A percentile compares a stretch with the other conserved stretches of the same genome.
These are phyloP conservation scores for Ammospiza nelsoni DNA, from an alignment of 2,113 vertebrate genomes.

Conservation along the genomic window DNA sequence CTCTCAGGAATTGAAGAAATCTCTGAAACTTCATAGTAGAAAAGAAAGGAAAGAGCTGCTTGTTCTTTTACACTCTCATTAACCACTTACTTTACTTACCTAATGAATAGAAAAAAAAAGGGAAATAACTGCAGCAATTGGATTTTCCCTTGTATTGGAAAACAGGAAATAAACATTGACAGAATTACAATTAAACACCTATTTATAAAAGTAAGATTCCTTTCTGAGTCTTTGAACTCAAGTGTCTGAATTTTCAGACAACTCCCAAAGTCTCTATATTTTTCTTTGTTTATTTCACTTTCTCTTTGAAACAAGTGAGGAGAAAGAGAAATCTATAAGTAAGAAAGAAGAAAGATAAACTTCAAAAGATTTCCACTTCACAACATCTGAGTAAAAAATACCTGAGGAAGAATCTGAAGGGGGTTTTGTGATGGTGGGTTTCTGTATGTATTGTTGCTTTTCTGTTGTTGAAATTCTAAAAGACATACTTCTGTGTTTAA, in stretches of 20 bases:
- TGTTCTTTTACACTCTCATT: not conserved
- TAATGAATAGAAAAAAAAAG: not conserved
- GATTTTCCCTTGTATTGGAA: not conserved
- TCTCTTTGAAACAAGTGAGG: conserved; percentile 11
- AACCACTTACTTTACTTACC: not conserved
- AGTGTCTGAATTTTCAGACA: not conserved
- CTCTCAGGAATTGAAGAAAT: not conserved
- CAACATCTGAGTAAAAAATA: not conserved
- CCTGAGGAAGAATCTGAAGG: not conserved
- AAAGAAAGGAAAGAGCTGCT: not conserved
- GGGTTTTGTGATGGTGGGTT: not conserved
- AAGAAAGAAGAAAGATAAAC: not conserved
- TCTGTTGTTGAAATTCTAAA: not conserved
- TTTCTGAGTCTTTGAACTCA: not conserved
- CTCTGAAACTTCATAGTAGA: not conserved
- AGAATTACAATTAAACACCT: not conserved
- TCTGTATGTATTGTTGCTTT: not conserved
- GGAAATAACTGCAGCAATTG: not conserved
- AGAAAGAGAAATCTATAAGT: not conserved
- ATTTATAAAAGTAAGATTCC: not conserved
- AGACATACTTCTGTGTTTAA: not conserved
- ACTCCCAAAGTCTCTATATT: not conserved
- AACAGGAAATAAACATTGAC: not conserved
- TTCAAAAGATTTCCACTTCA: conserved; percentile 10
- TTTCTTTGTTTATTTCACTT: conserved; percentile 10